A percentile compares a stretch with the other conserved stretches of the same genome.
These are phyloP conservation scores for Ectropis grisescens DNA, from an alignment of 1,140 invertebrate genomes.

Conservation along the genomic window DNA sequence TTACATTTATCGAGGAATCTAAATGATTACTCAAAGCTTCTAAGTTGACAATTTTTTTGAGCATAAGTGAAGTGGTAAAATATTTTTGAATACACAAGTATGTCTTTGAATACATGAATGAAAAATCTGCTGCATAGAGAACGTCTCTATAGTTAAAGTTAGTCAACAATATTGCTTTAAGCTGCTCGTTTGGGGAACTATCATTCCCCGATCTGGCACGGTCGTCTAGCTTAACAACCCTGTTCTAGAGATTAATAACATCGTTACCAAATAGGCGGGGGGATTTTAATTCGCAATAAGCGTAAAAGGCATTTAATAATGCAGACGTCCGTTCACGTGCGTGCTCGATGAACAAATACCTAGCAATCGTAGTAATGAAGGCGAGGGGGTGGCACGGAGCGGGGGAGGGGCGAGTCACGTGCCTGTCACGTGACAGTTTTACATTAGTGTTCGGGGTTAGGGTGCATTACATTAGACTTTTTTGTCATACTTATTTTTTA, in stretches of 20 bases:
- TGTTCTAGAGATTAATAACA: constrained; percentile 40
- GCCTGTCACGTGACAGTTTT: constrained; percentile 52
- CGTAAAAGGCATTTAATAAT: constrained; percentile 70
- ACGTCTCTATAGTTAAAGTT: no score
- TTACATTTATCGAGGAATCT: no score
- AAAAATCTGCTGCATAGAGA: no score
- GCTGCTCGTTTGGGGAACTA: no score
- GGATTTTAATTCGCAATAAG: constrained; percentile 57
- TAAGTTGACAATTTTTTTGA: no score
- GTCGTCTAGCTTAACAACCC: constrained; percentile 27
- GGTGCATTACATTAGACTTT: constrained; percentile 36
- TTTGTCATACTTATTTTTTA: constrained; percentile 14
- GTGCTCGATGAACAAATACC: constrained; percentile 48
- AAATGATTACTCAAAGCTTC: no score
- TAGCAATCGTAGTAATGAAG: constrained; percentile 55
- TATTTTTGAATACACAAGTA: no score
- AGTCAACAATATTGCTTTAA: no score
- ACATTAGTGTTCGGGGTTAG: constrained; percentile 32
- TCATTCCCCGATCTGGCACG: no score
- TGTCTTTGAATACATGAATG: no score
- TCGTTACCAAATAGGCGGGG: constrained; percentile 26
- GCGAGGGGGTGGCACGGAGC: constrained; percentile 16
- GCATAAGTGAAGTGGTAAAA: no score
- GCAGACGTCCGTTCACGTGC: constrained; percentile 50
- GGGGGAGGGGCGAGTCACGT: constrained; percentile 31